Base-by-base conservation (phyloP, 2,797 vertebrate species). In the Hippocampus kuda region DNA sequence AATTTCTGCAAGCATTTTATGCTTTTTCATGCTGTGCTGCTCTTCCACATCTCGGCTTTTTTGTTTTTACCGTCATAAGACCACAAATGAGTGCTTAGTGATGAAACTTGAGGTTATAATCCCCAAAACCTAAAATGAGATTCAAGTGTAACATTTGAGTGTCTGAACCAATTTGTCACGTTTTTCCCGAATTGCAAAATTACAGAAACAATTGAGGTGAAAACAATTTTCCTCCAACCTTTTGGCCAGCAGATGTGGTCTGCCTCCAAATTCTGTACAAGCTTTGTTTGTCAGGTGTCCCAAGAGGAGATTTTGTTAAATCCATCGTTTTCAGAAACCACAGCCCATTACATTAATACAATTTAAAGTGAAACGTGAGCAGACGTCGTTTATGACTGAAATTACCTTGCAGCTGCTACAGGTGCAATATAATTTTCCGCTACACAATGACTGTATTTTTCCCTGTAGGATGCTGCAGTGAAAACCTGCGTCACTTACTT, bases 401-500 rank as follows among this genome's bases (percentile, higher is more conserved):
- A 78, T 73, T 72, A 76, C 65, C 41, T 51, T 42, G 62, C 53
- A 71, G 67, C 70, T 81, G 74, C 72, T 77, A 74, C 67, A 84
- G 69, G 69, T 75, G 78, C 65, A 67, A 24, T 22, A 68, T 61
- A 71, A 54, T 68, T 72, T 78, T 60, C 65, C 56, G 73, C 73
- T 63, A 69, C 74, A 80, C 63, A 69, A 66, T 59, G 56, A 72
- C 67, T 65, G 38, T 70, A 70, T 81, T 80, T 83, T 78, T 74
- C 63, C 66, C 70, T 70, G 34, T 63, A 69, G 38, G 48, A 69
- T 53, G 69, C 71, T 67, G 60, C 48, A 26, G 38, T 71, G 69
- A 53, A 78, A 81, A 78, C 56, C 72, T 46, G 65, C 70, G 64
- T 67, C 57, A 74, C 67, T 79, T 9, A 81, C 59, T 61, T 73